Percentiles rank a stretch among this genome's conserved stretches.
Conservation (phyloP, 2,797 vertebrate species). For the Takifugu ocellatus region DNA sequence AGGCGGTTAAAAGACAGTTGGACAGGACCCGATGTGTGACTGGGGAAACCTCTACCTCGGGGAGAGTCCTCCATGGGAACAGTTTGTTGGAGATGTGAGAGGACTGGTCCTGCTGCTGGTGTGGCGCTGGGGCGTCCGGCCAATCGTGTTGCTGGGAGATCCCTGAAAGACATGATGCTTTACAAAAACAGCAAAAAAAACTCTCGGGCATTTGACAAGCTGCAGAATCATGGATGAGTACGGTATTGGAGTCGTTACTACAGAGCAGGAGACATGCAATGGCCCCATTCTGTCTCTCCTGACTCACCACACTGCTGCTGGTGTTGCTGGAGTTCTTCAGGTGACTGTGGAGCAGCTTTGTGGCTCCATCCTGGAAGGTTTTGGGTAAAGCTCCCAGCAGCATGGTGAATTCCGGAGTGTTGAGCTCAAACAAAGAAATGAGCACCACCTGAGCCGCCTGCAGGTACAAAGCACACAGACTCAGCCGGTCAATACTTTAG, state of each 20-base stretch:
- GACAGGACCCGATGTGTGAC: not conserved
- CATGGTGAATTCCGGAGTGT: constrained; percentile 99
- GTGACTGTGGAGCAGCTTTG: constrained; percentile 95
- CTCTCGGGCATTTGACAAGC: too few relatives aligned
- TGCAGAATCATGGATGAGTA: too few relatives aligned
- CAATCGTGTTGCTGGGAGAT: constrained; percentile 94
- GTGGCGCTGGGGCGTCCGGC: constrained; percentile 86
- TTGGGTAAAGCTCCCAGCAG: constrained; percentile 96
- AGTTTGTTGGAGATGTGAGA: constrained; percentile 95
- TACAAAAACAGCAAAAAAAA: not conserved
- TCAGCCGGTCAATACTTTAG: too few relatives aligned
- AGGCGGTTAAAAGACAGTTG: too few relatives aligned
- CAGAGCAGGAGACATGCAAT: not conserved
- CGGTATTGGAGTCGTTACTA: too few relatives aligned
- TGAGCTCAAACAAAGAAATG: constrained; percentile 94
- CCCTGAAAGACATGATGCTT: constrained; percentile 70
- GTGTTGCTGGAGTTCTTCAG: constrained; percentile 94
- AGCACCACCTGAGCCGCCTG: constrained; percentile 96
- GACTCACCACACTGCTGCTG: constrained; percentile 82
- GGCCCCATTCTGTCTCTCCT: rapidly evolving
- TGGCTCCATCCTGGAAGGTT: constrained; percentile 98
- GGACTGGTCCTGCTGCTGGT: constrained; percentile 92
- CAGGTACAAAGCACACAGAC: constrained; percentile 12
- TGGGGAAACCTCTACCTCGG: constrained; percentile 81
- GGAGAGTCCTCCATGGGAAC: constrained; percentile 93